phyloP scores from a whole-genome alignment of 1,140 invertebrate species.

The Drosophila tristis region DNA sequence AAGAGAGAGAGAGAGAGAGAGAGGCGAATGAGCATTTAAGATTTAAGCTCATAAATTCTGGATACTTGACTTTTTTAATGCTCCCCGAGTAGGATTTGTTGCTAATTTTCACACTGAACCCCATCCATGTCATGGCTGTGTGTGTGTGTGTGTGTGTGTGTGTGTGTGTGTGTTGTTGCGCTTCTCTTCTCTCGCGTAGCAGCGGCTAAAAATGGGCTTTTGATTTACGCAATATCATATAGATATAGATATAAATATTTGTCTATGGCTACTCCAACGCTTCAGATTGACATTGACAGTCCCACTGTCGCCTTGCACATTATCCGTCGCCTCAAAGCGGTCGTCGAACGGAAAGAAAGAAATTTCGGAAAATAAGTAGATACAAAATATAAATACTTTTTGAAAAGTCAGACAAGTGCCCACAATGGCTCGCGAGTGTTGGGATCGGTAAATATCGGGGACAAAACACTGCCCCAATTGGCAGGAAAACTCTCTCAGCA shows the following conservation, averaged over 20 bases:
- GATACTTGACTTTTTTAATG: constrained; percentile 67
- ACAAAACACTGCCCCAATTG: neutral
- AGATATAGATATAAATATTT: constrained; percentile 74
- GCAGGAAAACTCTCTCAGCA: no score
- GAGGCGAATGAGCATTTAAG: constrained; percentile 26
- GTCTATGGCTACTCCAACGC: constrained; percentile 54
- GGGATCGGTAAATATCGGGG: constrained; percentile 52
- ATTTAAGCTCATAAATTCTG: constrained; percentile 65
- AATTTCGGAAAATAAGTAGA: neutral
- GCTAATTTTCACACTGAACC: constrained; percentile 44
- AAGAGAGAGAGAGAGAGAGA: no score
- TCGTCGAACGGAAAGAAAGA: neutral
- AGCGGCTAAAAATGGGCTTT: constrained; percentile 71
- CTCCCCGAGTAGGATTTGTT: constrained; percentile 64
- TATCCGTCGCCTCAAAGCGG: constrained; percentile 11
- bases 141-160: neutral
- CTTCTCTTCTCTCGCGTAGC: constrained; percentile 17
- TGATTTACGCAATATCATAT: constrained; percentile 68
- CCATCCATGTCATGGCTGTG: no score
- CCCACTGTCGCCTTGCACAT: constrained; percentile 36
- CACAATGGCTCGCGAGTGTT: constrained; percentile 51
- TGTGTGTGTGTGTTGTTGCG: neutral
- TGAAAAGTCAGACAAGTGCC: constrained; percentile 8
- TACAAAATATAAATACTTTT: neutral
- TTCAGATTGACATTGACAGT: constrained; percentile 78